Evolutionary conservation across 2,888 invertebrate genomes (phyloP).

Genomic region (Allolobophora icterica): DNA sequence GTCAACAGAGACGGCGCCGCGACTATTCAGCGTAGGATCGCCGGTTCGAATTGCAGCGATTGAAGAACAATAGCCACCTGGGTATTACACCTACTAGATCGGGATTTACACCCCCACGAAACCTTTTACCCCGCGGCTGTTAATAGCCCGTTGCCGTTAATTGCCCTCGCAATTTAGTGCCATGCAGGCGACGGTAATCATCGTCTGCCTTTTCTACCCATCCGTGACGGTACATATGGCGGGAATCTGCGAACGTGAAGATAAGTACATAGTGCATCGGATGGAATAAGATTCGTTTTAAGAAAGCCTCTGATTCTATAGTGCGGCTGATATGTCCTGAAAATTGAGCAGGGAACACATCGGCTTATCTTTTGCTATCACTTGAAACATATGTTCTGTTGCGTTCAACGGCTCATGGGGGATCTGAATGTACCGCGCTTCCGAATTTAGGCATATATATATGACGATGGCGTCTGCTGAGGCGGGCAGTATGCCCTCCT

Average conservation of each 20-base stretch:
- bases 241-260: background rate
- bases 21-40: background rate
- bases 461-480: too few relatives aligned
- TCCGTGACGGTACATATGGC: background rate
- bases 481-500: too few relatives aligned
- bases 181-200: background rate
- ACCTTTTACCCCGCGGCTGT: background rate
- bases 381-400: too few relatives aligned
- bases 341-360: background rate
- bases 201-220: background rate
- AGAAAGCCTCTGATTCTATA: too few relatives aligned
- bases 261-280: background rate
- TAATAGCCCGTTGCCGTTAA: background rate
- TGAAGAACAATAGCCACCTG: background rate
- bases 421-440: too few relatives aligned
- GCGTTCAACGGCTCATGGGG: too few relatives aligned
- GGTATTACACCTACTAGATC: background rate
- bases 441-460: too few relatives aligned
- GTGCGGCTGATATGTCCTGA: too few relatives aligned
- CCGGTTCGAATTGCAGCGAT: background rate
- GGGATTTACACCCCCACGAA: background rate
- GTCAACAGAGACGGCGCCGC: background rate
- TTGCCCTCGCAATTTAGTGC: background rate
- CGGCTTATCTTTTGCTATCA: too few relatives aligned
- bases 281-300: background rate